Conservation (phyloP, 1,140 invertebrate genomes). For the Mamestra configurata region DNA sequence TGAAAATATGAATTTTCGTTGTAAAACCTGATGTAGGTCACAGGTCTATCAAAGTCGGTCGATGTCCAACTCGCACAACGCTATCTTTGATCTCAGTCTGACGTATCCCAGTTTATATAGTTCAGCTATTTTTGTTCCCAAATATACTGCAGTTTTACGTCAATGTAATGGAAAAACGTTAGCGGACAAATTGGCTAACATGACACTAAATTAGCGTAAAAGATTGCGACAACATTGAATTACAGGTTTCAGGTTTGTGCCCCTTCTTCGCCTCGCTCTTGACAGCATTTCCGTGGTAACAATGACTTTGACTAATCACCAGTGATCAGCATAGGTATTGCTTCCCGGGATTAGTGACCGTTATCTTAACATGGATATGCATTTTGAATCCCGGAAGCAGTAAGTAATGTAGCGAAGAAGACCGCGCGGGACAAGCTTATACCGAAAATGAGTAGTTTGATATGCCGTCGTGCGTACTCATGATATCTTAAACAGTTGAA, state of each 20-base stretch:
- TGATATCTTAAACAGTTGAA: too few relatives aligned
- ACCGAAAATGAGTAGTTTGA: too few relatives aligned
- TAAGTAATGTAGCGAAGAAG: too few relatives aligned
- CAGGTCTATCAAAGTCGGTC: conserved; percentile 55
- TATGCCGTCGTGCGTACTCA: too few relatives aligned
- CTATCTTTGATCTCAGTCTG: conserved; percentile 58
- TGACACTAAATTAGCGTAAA: background rate
- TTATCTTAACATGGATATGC: too few relatives aligned
- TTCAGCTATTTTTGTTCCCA: conserved; percentile 28
- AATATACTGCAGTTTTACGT: conserved; percentile 31
- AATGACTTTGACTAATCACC: too few relatives aligned
- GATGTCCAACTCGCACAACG: conserved; percentile 52
- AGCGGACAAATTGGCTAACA: background rate
- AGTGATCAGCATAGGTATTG: too few relatives aligned
- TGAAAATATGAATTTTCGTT: conserved; percentile 39
- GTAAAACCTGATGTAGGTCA: conserved; percentile 52
- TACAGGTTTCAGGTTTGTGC: background rate
- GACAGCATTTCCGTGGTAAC: too few relatives aligned
- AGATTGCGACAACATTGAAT: background rate
- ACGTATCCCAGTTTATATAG: conserved; percentile 38
- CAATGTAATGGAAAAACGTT: background rate
- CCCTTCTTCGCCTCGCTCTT: too few relatives aligned
- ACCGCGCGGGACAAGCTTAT: too few relatives aligned
- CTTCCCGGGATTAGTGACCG: too few relatives aligned
- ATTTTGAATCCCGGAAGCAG: too few relatives aligned